Evolutionary conservation across 2,888 invertebrate species (phyloP).

Genomic region (Salpingus planirostris): DNA sequence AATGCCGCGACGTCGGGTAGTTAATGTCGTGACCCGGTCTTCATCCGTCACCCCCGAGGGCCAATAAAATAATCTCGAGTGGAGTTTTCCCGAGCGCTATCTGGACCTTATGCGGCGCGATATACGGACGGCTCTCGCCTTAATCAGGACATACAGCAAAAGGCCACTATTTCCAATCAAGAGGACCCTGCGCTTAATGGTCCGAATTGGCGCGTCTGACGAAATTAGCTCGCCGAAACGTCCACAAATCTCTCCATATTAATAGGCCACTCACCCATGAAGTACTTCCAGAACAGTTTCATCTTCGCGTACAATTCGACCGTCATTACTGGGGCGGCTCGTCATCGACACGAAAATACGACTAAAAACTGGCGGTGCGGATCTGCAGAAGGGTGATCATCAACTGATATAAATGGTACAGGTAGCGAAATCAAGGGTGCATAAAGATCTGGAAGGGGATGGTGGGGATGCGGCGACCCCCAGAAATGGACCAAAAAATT

Average conservation of each 20-base stretch:
- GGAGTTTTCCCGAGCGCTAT: slow-evolving; percentile 29
- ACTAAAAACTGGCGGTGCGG: too few species aligned
- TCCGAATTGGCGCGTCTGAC: slow-evolving; percentile 20
- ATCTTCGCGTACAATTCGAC: slow-evolving; percentile 29
- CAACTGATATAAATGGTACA: too few species aligned
- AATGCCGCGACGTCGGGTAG: too few species aligned
- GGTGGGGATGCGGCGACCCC: too few species aligned
- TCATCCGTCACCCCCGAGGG: slow-evolving; percentile 42
- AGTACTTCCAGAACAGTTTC: slow-evolving; percentile 28
- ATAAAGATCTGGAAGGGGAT: too few species aligned
- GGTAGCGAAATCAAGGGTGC: slow-evolving; percentile 25
- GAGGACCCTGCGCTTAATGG: slow-evolving; percentile 37
- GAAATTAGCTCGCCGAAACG: slow-evolving; percentile 20
- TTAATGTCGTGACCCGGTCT: slow-evolving; percentile 44
- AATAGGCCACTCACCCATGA: slow-evolving; percentile 31
- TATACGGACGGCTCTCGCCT: slow-evolving; percentile 28
- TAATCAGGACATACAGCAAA: slow-evolving; percentile 32
- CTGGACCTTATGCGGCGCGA: slow-evolving; percentile 37
- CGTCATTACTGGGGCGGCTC: too few species aligned
- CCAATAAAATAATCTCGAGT: slow-evolving; percentile 40
- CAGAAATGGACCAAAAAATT: too few species aligned
- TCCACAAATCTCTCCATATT: too few species aligned
- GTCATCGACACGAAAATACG: too few species aligned
- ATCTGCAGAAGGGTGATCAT: too few species aligned
- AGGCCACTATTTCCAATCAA: slow-evolving; percentile 39